Base-by-base conservation (phyloP, 2,797 vertebrate species). In the Hypotaenidia philippensis region DNA sequence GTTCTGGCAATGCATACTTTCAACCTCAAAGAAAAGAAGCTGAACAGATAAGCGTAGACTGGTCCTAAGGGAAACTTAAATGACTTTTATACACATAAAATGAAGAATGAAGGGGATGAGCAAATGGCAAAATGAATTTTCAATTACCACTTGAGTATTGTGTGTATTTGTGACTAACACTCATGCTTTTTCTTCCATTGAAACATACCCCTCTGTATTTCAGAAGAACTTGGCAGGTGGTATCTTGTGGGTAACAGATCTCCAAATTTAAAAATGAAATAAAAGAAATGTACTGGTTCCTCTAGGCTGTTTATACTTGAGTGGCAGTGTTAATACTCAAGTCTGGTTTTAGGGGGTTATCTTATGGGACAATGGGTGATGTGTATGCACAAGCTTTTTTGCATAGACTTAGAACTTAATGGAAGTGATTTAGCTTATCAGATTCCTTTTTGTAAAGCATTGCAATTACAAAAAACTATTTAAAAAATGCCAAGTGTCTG, bases 51-150 rank as follows among this genome's bases (percentile, higher is more conserved):
- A 91, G 75, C 22, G 1, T 18, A 82, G 56, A 31, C 38, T 66
- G 13, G 34, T 83, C 74, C n/a, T 64, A 80, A 91, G 59, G 61
- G 72, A 87, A 92, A 63, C 53, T 70, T 85, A 75, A 90, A 80
- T 87, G 71, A 96, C 52, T 91, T 97, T 49, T 2, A 69, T 68
- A 70, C 40, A 71, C 59, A 64, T 93, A 78, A 79, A 69, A 78
- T 89, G 89, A 83, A 79, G 90, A 57, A 44, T 10, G 61, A 93
- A 66, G 40, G 11, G 21, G 23, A 66, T 61, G 89, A 96, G 69
- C 63, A 52, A 45, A 9, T 11, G 92, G 55, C 9, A n/a, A 76
- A 93, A 95, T 92, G 59, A 85, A 83, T 96, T 96, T 94, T 87
- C 86, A 89, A 26, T 94, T 72, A 50, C 45, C 8, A 4, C 61